Conservation (phyloP, 2,888 invertebrate genomes). For the Erebia ligea region DNA sequence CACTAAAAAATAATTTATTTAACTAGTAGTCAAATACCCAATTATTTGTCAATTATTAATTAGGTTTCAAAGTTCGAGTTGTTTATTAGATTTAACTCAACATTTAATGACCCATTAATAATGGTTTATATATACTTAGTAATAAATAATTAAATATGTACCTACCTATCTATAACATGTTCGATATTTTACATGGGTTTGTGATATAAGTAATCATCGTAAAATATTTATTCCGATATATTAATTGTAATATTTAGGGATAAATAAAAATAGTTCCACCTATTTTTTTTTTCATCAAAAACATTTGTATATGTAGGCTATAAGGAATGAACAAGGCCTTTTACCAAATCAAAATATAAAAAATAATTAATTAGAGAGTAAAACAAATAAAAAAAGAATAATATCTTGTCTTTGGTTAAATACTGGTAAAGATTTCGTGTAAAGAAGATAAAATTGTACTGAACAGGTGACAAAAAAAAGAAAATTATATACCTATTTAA, state of each 20-base stretch:
- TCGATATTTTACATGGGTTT: conserved; percentile 5
- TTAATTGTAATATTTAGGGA: conserved; percentile 16
- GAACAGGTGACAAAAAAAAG: conserved; percentile 57
- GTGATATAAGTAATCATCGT: conserved; percentile 11
- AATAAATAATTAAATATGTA: no score
- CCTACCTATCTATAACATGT: conserved; percentile 2
- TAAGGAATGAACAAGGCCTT: conserved; percentile 55
- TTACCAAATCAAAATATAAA: conserved; percentile 45
- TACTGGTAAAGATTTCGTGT: conserved; percentile 46
- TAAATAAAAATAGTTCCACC: conserved; percentile 23
- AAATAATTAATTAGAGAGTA: conserved; percentile 36
- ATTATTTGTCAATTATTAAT: no score
- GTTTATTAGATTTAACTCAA: no score
- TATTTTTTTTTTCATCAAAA: conserved; percentile 18
- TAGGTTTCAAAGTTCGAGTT: no score
- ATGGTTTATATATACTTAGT: no score
- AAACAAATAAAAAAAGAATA: conserved; percentile 50
- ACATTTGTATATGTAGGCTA: conserved; percentile 41
- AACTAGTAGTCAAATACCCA: no score
- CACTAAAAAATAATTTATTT: no score
- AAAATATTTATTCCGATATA: conserved; percentile 26
- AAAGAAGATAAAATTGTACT: conserved; percentile 64
- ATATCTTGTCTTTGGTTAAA: conserved; percentile 66
- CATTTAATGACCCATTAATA: no score
- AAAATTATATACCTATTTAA: conserved; percentile 21